Conservation (phyloP, 2,888 invertebrate species). For the Scaptomyza flava region DNA sequence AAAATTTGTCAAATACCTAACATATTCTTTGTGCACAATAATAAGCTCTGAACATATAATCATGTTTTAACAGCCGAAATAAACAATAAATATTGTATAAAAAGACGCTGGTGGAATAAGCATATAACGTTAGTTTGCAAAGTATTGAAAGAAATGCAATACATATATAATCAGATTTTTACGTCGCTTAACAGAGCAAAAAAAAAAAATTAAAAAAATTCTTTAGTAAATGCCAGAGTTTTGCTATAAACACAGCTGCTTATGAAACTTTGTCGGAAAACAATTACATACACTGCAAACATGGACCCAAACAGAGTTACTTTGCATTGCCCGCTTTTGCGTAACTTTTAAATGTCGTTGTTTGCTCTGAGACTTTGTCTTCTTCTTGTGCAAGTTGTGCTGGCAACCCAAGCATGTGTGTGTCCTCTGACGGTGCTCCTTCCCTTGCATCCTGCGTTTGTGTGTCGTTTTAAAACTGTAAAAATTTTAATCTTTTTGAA, state of each 20-base stretch:
- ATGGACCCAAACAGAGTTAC: constrained; percentile 26
- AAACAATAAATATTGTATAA: too few relatives aligned
- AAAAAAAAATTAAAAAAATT: constrained; percentile 3
- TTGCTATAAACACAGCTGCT: constrained; percentile 60
- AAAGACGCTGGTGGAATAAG: too few relatives aligned
- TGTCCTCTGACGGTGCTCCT: constrained; percentile 23
- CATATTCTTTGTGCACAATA: neutral
- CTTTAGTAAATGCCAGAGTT: constrained; percentile 29
- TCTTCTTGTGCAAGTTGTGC: constrained; percentile 35
- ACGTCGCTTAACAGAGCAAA: constrained; percentile 18
- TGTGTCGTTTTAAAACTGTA: constrained; percentile 73
- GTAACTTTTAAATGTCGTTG: constrained; percentile 66
- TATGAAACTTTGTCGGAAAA: constrained; percentile 54
- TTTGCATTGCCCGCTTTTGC: constrained; percentile 24
- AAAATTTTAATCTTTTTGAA: constrained; percentile 78
- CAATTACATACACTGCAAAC: constrained; percentile 61
- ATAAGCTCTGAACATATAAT: too few relatives aligned
- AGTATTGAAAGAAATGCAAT: constrained; percentile 8
- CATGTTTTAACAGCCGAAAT: too few relatives aligned
- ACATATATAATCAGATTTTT: constrained; percentile 7
- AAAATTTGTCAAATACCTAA: neutral
- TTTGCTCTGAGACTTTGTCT: constrained; percentile 67
- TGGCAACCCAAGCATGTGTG: constrained; percentile 6
- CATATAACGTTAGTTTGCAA: neutral
- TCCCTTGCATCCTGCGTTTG: constrained; percentile 12